Conservation (phyloP, 53 echinoderm and acorn worm genomes). For the Paelopatides confundens region DNA sequence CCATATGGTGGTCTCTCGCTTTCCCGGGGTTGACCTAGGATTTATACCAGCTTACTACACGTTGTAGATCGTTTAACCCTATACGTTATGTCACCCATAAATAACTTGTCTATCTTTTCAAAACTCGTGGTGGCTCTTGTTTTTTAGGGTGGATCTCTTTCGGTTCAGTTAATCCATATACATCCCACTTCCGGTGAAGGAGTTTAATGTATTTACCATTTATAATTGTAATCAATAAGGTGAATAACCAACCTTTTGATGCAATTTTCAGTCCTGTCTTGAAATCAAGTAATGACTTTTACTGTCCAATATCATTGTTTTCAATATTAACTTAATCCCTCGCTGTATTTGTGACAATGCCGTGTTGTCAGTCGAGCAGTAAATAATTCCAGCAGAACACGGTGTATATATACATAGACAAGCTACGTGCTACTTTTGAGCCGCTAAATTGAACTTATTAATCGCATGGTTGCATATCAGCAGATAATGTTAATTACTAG, state of each 20-base stretch:
- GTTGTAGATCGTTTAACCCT: slow-evolving; percentile 25
- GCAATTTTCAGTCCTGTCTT: not conserved
- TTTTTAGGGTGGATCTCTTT: slow-evolving; percentile 1
- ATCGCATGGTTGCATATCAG: not conserved
- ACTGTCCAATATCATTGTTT: not conserved
- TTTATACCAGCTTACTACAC: not conserved
- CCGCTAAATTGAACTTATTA: not conserved
- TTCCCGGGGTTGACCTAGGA: slow-evolving; percentile 4
- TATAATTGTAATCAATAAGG: not conserved
- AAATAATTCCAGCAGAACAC: not conserved
- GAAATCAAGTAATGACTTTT: not conserved
- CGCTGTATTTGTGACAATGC: not conserved
- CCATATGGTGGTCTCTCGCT: not conserved
- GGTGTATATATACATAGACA: not conserved
- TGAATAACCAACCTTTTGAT: slow-evolving; percentile 4
- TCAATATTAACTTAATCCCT: not conserved
- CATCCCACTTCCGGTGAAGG: slow-evolving; percentile 34
- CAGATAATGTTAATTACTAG: not conserved
- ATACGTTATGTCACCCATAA: slow-evolving; percentile 23
- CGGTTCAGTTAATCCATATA: not conserved
- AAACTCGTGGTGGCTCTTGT: not conserved
- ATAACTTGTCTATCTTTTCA: slow-evolving; percentile 15
- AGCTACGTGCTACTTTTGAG: not conserved
- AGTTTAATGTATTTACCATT: slow-evolving; percentile 18
- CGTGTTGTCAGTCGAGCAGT: not conserved